Evolutionary conservation across 2,113 vertebrate genomes (phyloP), one percentile per base, ranked within the genome.

Genomic region (Vicugna pacos): DNA sequence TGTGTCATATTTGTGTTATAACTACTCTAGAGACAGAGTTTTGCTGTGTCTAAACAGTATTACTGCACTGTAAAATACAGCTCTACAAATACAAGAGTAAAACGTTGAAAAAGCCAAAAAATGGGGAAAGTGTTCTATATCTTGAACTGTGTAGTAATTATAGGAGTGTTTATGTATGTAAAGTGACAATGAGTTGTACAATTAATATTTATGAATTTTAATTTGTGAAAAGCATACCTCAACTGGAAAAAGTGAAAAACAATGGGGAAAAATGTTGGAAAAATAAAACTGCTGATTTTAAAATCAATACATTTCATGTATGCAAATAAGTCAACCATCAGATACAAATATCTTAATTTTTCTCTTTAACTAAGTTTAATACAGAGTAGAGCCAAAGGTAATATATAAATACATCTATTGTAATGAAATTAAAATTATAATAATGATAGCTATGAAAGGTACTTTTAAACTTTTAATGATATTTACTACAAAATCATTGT

Each of bases 61-160:
- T 99, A 99, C 98, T 93, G 99, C 98, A 67, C 99, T 99, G 99
- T 99, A 99, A 99, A 99, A 99, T 99, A 99, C 99, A 99, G 99
- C 99, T 99, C 99, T 99, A 99, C 99, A 99, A 99, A 99, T 99
- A 99, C 99, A 99, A 99, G 96, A 99, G 99, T 99, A 99, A 99
- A 99, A 99, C 95, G 98, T 99, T 98, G 98, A 98, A 99, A 99
- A 98, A 42, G 38, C 38, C 38, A 42, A 42, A 42, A 42, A 42
- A 42, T 82, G 52, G 46, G 7, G n/a, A 82, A 73, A 73, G 6
- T 72, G 8, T 50, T 60, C 64, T 60, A 24, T 52, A 80, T 81
- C 16, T 93, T 88, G 24, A 93, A 80, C 52, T 70, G 26, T 70
- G 2, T 88, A 6, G 10, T 52, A 2, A 14, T 67, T 77, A 56